Percentiles rank a stretch among this genome's conserved stretches.
These are phyloP conservation scores for Drosophila borealis DNA, from an alignment of 2,888 invertebrate species.

Conservation along the genomic window DNA sequence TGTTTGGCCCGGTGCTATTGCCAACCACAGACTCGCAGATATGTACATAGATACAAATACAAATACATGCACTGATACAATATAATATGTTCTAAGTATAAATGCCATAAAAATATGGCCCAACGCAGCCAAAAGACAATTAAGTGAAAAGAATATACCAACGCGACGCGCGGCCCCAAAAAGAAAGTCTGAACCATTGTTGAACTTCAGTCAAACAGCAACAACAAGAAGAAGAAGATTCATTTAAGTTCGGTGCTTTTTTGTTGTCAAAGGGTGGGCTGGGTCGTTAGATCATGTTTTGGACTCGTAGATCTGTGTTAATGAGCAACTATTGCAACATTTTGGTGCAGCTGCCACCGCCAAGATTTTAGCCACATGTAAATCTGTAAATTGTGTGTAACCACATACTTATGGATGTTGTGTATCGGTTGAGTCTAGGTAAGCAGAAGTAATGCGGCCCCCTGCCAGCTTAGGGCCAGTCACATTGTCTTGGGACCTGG, in stretches of 20 bases:
- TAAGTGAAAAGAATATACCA: conserved; percentile 68
- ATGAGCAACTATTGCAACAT: conserved; percentile 52
- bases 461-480: conserved; percentile 18
- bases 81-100: conserved; percentile 47
- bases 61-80: conserved; percentile 16
- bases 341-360: conserved; percentile 33
- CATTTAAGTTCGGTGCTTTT: conserved; percentile 21
- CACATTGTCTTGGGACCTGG: conserved; percentile 12
- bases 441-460: conserved; percentile 35
- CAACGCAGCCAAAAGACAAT: conserved; percentile 57
- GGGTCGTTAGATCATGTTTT: conserved; percentile 40
- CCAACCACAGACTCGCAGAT: conserved; percentile 37
- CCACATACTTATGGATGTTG: conserved; percentile 10
- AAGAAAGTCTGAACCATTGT: conserved; percentile 60
- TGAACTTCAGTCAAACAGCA: conserved; percentile 42
- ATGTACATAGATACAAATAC: conserved; percentile 18
- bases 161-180: conserved; percentile 58
- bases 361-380: conserved; percentile 34
- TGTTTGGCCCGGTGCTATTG: conserved; percentile 52
- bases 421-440: conserved; percentile 17
- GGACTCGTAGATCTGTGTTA: conserved; percentile 30
- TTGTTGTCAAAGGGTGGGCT: conserved; percentile 3
- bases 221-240: conserved; percentile 5
- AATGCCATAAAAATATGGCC: conserved; percentile 37
- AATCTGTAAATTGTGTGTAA: conserved; percentile 33